Evolutionary conservation across 1,140 invertebrate genomes (phyloP).

Genomic region (Zophobas morio): DNA sequence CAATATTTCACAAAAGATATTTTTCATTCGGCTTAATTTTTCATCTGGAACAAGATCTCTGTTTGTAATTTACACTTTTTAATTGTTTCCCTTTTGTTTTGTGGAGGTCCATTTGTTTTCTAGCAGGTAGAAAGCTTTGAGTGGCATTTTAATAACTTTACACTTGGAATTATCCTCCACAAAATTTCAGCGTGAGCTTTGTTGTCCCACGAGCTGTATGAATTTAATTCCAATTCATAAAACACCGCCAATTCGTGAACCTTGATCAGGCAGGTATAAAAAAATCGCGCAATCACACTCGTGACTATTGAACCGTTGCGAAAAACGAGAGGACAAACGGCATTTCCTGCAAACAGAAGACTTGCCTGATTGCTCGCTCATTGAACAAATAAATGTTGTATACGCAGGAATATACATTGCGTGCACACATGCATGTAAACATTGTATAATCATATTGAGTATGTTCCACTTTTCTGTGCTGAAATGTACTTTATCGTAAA

Average conservation of each 20-base stretch:
- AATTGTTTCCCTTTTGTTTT: slow-evolving; percentile 62
- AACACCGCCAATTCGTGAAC: slow-evolving; percentile 13
- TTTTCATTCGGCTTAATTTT: slow-evolving; percentile 61
- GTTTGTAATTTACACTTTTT: slow-evolving; percentile 63
- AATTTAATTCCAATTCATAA: slow-evolving; percentile 20
- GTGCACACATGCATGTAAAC: slow-evolving; percentile 53
- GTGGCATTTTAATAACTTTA: slow-evolving; percentile 56
- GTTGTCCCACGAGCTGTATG: slow-evolving; percentile 33
- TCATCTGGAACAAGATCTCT: slow-evolving; percentile 60
- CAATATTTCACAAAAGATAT: slow-evolving; percentile 60
- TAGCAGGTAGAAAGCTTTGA: slow-evolving; percentile 46
- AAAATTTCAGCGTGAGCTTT: slow-evolving; percentile 16
- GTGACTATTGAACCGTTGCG: slow-evolving; percentile 23
- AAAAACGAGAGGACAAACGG: slow-evolving; percentile 34
- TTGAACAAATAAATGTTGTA: slow-evolving; percentile 46
- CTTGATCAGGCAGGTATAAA: slow-evolving; percentile 54
- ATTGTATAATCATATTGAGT: slow-evolving; percentile 48
- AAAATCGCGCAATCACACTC: slow-evolving; percentile 44
- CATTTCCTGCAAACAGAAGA: slow-evolving; percentile 29
- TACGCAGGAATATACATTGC: slow-evolving; percentile 44
- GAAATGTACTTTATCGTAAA: slow-evolving; percentile 36
- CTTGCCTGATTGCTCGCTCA: slow-evolving; percentile 44
- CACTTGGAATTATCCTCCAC: slow-evolving; percentile 32
- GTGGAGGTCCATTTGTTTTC: slow-evolving; percentile 54
- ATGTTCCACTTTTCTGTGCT: slow-evolving; percentile 40